Evolutionary conservation across 2,888 invertebrate genomes (phyloP), one percentile per base, ranked within the genome.

Genomic region (Strigamia maritima): DNA sequence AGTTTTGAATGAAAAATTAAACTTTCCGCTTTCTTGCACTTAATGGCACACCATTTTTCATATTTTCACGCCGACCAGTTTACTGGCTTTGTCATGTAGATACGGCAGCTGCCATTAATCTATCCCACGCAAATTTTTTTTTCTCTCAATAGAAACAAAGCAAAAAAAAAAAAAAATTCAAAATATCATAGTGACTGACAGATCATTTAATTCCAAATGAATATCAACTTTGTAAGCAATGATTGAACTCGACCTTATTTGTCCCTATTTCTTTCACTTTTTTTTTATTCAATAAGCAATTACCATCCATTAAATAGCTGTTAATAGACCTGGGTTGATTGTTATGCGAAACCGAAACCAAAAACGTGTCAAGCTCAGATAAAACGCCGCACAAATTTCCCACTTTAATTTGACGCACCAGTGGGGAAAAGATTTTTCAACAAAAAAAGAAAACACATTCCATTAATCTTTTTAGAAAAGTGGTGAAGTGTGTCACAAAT

Each of bases 401-500:
- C 65, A 26, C 65, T 65, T 65, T 65, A 65, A 65, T 65, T 65
- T 65, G 65, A 65, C 65, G 65, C 65, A 26, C 65, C 65, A 65
- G 26, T 65, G 65, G 65, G 65, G 65, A 65, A 26, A 65, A 65
- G 65, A 24, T 65, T 26, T 65, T 65, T 65, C 8, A 49, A 65
- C 2, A 65, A 65, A 65, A 16, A 26, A 26, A 65, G 26, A 26
- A 24, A 65, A 26, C 65, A 65, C 28, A 65, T 65, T 65, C 65
- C 65, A 65, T 65, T 65, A 65, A 65, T 65, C 65, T 65, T 65
- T 24, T 4, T 10, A 8, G 65, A 28, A 65, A 65, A 65, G 65
- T 65, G 65, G 65, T 65, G 65, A 65, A 65, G 65, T 65, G 65
- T 65, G 65, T 65, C 65, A 65, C 65, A 65, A 65, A 65, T 65